Base-by-base conservation (phyloP, 2,113 vertebrate species). In the Anhinga anhinga region DNA sequence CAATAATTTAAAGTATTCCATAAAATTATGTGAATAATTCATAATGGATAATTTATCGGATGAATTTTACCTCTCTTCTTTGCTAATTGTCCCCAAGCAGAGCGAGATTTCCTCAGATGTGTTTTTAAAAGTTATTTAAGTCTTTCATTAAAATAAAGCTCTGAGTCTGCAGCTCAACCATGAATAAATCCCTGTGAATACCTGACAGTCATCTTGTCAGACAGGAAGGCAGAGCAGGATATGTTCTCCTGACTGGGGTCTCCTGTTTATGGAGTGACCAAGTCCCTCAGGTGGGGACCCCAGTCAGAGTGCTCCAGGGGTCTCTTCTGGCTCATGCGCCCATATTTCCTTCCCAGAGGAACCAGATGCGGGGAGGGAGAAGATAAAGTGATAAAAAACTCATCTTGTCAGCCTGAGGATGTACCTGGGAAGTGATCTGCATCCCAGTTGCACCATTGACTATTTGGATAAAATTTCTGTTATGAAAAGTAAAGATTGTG, bases 231-330 rank as follows among this genome's bases (percentile, higher is more conserved):
- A 27, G 53, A 69, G 36, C 36, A 79, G 79, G 45, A 10, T n/a
- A 13, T 0, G 1, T 89, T 74, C 55, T 83, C 47, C 44, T 82
- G 40, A 9, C 38, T 30, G 15, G 13, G 29, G 13, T 45, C 45
- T 30, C 71, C 45, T 66, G 17, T 52, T 55, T 59, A 29, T 38
- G 38, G 38, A 42, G 32, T 66, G 27, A 15, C 29, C 29, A 13
- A 7, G 25, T 40, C 15, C 38, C 47, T 72, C 27, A 44, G 12
- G 11, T 36, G 34, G 20, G 34, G 22, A 87, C 25, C 11, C 11
- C 30, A 45, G 11, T 16, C 0, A 1, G 26, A 52, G 47, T 15
- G 15, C 19, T 69, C 32, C 2, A 1, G 22, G n/a, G 5, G 3
- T 59, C 61, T 58, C n/a, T 58, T 49, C n/a, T 59, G 73, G 32